phyloP scores from a whole-genome alignment of 1,140 invertebrate species.

The Diplogasteroides magnus region DNA sequence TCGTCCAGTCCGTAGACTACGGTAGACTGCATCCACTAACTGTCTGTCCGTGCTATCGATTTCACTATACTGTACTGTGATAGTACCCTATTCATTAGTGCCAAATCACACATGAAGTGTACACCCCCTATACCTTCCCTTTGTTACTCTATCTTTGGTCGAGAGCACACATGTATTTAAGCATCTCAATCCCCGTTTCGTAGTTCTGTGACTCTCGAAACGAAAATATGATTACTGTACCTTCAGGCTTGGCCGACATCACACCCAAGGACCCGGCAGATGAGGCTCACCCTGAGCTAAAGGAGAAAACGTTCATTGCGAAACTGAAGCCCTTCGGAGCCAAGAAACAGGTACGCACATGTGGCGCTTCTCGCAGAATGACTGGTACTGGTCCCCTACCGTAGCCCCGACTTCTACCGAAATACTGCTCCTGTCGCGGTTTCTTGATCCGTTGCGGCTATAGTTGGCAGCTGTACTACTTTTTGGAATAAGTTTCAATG shows the following conservation, averaged over 20 bases:
- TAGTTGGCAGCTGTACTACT: no score
- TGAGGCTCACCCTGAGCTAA: slow-evolving; percentile 51
- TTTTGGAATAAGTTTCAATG: no score
- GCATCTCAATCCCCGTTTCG: not conserved
- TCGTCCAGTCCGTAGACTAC: no score
- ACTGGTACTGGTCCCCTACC: slow-evolving; percentile 2
- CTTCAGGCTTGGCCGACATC: slow-evolving; percentile 31
- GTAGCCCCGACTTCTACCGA: slow-evolving; percentile 2
- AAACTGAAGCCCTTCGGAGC: slow-evolving; percentile 52
- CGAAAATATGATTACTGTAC: not conserved
- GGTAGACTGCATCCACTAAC: no score
- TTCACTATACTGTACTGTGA: no score
- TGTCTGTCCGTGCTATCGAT: no score
- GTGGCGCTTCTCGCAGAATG: no score
- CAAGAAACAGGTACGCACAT: slow-evolving; percentile 39
- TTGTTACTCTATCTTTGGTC: not conserved
- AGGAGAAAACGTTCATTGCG: slow-evolving; percentile 50
- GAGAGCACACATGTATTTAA: not conserved
- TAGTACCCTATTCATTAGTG: no score
- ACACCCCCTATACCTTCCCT: not conserved
- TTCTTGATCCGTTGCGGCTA: no score
- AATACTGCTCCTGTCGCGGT: no score
- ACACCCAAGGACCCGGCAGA: slow-evolving; percentile 38
- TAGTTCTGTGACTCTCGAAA: not conserved
- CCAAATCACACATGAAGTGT: no score